Percentiles rank a stretch among this genome's conserved stretches.
phyloP scores from a whole-genome alignment of 2,113 vertebrate species.

The Sminthopsis crassicaudata region DNA sequence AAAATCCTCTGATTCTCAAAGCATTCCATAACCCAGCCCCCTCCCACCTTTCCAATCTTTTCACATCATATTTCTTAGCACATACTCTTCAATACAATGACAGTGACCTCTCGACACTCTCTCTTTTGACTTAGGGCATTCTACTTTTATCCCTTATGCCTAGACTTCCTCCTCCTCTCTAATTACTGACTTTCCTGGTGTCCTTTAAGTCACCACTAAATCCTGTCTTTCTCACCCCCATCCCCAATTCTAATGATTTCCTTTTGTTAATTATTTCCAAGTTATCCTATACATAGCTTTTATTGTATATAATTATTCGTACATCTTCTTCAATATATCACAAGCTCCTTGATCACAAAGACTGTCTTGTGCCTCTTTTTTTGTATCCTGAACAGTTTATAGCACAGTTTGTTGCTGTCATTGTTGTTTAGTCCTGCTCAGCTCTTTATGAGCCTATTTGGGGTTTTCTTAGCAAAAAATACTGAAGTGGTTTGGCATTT shows the following conservation, averaged over 20 bases:
- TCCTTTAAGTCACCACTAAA: too few relatives aligned
- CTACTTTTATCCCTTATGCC: too few relatives aligned
- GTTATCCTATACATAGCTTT: neutral
- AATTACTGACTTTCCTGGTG: neutral
- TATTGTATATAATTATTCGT: neutral
- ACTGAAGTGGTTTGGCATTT: neutral
- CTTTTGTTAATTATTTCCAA: neutral
- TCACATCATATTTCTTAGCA: too few relatives aligned
- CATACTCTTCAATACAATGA: too few relatives aligned
- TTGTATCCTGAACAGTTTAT: neutral
- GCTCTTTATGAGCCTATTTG: neutral
- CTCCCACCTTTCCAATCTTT: too few relatives aligned
- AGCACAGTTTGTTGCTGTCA: neutral
- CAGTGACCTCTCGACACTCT: too few relatives aligned
- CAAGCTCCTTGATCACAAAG: neutral
- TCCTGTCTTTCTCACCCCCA: neutral
- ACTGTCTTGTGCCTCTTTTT: neutral
- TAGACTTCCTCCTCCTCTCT: too few relatives aligned
- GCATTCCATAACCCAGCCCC: too few relatives aligned
- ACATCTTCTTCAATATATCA: neutral
- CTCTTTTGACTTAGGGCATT: too few relatives aligned
- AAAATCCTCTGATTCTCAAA: too few relatives aligned
- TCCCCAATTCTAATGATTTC: neutral
- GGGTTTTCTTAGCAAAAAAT: neutral
- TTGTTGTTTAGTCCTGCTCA: too few relatives aligned